Conservation (phyloP, 2,113 vertebrate species). For the Acanthochromis polyacanthus region DNA sequence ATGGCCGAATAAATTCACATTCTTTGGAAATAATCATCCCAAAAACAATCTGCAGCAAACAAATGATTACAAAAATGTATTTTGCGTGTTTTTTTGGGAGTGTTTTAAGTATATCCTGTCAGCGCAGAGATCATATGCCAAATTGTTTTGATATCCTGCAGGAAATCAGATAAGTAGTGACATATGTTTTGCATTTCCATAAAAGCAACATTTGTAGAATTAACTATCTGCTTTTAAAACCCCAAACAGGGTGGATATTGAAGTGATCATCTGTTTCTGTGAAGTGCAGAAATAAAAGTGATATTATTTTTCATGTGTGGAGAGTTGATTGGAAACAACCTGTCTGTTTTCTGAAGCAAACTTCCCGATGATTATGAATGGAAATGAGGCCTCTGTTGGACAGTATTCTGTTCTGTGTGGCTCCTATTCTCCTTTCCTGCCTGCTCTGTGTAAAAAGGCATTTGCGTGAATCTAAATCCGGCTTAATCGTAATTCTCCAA, state of each 20-base stretch:
- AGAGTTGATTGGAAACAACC: neutral
- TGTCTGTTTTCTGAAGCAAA: neutral
- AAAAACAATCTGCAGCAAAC: conserved; percentile 39
- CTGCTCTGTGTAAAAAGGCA: conserved; percentile 61
- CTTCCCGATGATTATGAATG: neutral
- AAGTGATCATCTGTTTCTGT: conserved; percentile 57
- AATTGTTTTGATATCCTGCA: conserved; percentile 80
- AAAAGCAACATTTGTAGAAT: conserved; percentile 79
- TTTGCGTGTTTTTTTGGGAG: conserved; percentile 44
- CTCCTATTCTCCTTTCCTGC: conserved; percentile 10
- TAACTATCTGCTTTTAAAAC: conserved; percentile 69
- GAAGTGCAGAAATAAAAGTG: conserved; percentile 3
- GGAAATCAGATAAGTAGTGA: conserved; percentile 77
- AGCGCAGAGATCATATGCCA: conserved; percentile 67
- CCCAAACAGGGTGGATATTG: conserved; percentile 52
- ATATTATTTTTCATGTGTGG: neutral
- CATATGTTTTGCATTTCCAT: conserved; percentile 81
- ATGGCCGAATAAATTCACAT: neutral
- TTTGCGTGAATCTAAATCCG: conserved; percentile 73
- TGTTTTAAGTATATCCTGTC: conserved; percentile 64
- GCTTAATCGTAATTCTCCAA: conserved; percentile 81
- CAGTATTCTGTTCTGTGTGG: neutral
- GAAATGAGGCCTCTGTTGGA: neutral
- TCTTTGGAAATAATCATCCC: conserved; percentile 52
- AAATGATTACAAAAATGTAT: conserved; percentile 64